These are phyloP conservation scores for Sander lucioperca DNA, from an alignment of 2,113 vertebrate genomes.

Conservation along the genomic window DNA sequence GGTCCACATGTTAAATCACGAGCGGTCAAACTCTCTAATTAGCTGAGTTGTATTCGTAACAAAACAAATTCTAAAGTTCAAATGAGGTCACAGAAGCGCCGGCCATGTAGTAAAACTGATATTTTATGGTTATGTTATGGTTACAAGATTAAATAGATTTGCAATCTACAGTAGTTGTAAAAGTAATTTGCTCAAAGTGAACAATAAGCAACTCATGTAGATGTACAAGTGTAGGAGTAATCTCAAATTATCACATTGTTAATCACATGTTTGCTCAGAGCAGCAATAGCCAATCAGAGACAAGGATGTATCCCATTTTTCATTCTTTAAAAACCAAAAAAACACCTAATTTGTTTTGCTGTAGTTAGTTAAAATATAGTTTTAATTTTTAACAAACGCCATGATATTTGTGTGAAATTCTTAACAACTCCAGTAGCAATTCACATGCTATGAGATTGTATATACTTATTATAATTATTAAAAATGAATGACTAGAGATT, in stretches of 20 bases:
- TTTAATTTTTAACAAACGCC: neutral
- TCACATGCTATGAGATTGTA: neutral
- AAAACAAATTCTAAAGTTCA: constrained; percentile 32
- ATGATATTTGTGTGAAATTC: neutral
- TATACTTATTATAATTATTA: too few relatives aligned
- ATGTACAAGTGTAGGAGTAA: neutral
- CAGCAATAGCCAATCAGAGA: neutral
- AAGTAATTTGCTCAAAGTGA: neutral
- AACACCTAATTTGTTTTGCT: too few relatives aligned
- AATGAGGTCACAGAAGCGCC: neutral
- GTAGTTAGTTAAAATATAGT: neutral
- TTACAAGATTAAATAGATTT: neutral
- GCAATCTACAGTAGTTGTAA: neutral
- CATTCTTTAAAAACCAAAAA: neutral
- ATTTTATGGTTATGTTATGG: neutral
- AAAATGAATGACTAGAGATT: neutral
- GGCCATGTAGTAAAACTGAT: neutral
- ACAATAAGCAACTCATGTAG: neutral
- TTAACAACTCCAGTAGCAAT: neutral
- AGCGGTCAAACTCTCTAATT: constrained; percentile 35
- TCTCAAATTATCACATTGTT: neutral
- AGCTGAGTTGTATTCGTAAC: constrained; percentile 19
- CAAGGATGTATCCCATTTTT: neutral
- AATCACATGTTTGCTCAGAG: neutral
- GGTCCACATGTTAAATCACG: constrained; percentile 57